These are phyloP conservation scores for Trichogramma dendrolimi DNA, from an alignment of 2,888 invertebrate species.

Conservation along the genomic window DNA sequence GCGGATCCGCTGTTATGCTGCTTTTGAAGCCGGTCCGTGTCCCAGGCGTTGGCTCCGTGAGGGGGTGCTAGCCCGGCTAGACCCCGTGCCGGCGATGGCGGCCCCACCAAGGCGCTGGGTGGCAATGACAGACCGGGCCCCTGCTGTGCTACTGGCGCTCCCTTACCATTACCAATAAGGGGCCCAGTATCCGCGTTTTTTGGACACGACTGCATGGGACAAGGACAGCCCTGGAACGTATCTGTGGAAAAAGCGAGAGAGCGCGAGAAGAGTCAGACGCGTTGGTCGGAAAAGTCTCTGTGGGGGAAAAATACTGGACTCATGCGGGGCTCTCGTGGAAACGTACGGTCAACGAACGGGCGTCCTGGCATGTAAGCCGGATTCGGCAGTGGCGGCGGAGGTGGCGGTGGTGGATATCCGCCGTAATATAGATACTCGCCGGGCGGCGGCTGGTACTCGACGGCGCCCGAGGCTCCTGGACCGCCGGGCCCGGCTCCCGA, in stretches of 20 bases:
- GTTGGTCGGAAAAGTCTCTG: background rate
- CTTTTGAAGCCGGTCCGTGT: slow-evolving; percentile 56
- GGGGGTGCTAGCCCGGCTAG: slow-evolving; percentile 52
- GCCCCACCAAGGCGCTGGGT: slow-evolving; percentile 53
- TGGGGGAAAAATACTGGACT: background rate
- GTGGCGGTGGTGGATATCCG: slow-evolving; percentile 51
- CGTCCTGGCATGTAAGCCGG: slow-evolving; percentile 49
- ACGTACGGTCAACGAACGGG: slow-evolving; percentile 50
- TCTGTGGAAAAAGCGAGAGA: slow-evolving; percentile 42
- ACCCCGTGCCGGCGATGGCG: slow-evolving; percentile 57
- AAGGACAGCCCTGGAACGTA: slow-evolving; percentile 73
- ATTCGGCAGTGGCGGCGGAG: slow-evolving; percentile 59
- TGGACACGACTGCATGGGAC: slow-evolving; percentile 92
- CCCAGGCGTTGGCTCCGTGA: slow-evolving; percentile 53
- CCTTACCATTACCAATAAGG: slow-evolving; percentile 94
- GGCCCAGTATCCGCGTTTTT: slow-evolving; percentile 98
- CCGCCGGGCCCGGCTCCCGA: slow-evolving; percentile 42
- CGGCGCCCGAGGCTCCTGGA: slow-evolving; percentile 50
- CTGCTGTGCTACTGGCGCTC: slow-evolving; percentile 53
- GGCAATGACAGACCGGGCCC: slow-evolving; percentile 54
- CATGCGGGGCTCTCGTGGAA: background rate
- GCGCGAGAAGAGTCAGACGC: background rate
- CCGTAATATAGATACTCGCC: slow-evolving; percentile 58
- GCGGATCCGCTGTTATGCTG: slow-evolving; percentile 29
- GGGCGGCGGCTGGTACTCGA: slow-evolving; percentile 53